Conservation (phyloP, 2,113 vertebrate species). For the Calcarius ornatus region DNA sequence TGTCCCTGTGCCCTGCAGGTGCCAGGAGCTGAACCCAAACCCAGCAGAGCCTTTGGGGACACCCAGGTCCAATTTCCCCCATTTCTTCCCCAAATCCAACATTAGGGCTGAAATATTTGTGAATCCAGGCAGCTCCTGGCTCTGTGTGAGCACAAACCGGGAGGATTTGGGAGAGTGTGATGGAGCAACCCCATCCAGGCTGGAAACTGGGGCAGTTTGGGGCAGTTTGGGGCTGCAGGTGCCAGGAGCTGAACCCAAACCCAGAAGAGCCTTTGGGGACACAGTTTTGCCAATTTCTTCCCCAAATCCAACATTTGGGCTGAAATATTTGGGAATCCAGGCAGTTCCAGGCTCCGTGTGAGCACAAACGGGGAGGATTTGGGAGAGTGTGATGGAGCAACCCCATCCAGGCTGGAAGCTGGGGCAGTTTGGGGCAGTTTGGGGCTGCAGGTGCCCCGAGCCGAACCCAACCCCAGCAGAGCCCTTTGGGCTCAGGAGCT, state of each 20-base stretch:
- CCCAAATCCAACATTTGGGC: not conserved
- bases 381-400: not conserved
- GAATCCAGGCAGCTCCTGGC: no score
- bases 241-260: not conserved
- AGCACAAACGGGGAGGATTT: not conserved
- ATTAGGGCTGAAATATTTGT: no score
- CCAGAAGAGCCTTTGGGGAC: not conserved
- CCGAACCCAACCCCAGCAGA: not conserved
- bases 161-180: no score
- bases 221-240: no score
- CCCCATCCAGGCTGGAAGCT: not conserved
- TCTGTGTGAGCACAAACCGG: no score
- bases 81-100: no score
- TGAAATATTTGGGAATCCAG: not conserved
- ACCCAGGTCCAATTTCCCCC: no score
- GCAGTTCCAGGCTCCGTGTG: not conserved
- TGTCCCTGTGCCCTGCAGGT: not conserved
- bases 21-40: not conserved
- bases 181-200: no score
- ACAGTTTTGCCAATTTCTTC: not conserved
- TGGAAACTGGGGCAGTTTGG: no score
- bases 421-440: not conserved
- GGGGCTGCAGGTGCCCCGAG: not conserved
- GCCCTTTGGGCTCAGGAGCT: not conserved
- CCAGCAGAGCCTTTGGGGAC: not conserved